phyloP scores from a whole-genome alignment of 2,113 vertebrate genomes.

The Burhinus oedicnemus region DNA sequence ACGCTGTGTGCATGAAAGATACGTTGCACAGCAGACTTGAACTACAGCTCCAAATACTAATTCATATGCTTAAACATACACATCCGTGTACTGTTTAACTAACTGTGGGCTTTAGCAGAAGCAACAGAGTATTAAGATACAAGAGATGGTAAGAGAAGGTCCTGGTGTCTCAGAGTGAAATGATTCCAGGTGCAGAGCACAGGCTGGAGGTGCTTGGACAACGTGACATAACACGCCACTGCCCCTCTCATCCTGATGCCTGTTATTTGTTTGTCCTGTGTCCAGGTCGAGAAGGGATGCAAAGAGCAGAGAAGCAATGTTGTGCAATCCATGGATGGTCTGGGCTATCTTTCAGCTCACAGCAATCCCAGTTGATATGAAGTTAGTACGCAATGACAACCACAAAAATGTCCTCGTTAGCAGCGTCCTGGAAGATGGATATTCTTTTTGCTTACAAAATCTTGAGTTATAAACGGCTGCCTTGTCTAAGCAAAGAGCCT shows the following conservation, averaged over 20 bases:
- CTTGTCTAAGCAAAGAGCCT: slow-evolving; percentile 3
- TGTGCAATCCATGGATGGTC: not conserved
- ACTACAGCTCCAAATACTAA: not conserved
- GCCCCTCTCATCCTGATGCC: not conserved
- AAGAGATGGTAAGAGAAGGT: not conserved
- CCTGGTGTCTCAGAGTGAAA: not conserved
- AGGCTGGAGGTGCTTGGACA: not conserved
- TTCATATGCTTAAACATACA: not conserved
- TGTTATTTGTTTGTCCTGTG: not conserved
- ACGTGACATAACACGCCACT: not conserved
- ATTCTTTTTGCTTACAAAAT: not conserved
- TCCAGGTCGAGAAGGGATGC: not conserved
- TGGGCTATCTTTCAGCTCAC: not conserved
- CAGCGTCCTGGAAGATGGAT: not conserved
- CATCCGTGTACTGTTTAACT: not conserved
- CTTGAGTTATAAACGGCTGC: not conserved
- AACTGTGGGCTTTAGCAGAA: not conserved
- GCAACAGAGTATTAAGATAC: not conserved
- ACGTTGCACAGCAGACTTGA: not conserved
- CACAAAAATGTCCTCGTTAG: not conserved
- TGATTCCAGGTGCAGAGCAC: not conserved
- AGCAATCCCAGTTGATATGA: not conserved
- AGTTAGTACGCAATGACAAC: not conserved
- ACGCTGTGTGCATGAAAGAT: not conserved
- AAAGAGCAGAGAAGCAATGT: not conserved